phyloP scores from a whole-genome alignment of 2,113 vertebrate species.

The Embiotoca jacksoni region DNA sequence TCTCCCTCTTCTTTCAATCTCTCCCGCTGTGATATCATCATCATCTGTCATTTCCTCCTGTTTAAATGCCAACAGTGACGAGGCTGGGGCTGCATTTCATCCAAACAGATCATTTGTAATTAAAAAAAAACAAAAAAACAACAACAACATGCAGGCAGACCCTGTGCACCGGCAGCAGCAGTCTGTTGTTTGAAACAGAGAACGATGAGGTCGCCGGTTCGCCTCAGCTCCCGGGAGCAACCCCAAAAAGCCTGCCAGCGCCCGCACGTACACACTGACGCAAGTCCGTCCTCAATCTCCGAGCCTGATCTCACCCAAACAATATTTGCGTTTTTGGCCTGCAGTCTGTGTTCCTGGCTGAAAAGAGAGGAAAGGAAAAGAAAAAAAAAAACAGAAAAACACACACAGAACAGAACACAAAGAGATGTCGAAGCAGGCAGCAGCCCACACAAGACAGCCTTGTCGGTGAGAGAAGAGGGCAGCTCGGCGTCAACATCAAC shows the following conservation, averaged over 20 bases:
- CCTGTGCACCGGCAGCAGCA: slow-evolving; percentile 13
- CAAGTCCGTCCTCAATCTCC: slow-evolving; percentile 65
- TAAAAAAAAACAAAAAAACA: slow-evolving; percentile 12
- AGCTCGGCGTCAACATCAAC: slow-evolving; percentile 74
- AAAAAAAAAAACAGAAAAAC: slow-evolving; percentile 19
- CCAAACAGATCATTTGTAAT: slow-evolving; percentile 72
- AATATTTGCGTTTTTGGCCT: slow-evolving; percentile 71
- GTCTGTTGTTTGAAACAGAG: slow-evolving; percentile 59
- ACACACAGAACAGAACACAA: slow-evolving; percentile 53
- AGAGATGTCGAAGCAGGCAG: slow-evolving; percentile 59
- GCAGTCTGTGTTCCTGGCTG: slow-evolving; percentile 58
- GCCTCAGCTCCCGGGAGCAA: slow-evolving; percentile 46
- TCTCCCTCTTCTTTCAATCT: slow-evolving; percentile 25
- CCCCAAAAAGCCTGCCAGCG: slow-evolving; percentile 41
- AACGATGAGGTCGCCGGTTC: slow-evolving; percentile 52
- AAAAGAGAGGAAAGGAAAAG: background rate
- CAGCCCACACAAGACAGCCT: slow-evolving; percentile 66
- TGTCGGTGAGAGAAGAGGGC: slow-evolving; percentile 57
- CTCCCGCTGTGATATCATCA: slow-evolving; percentile 70
- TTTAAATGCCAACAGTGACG: slow-evolving; percentile 75
- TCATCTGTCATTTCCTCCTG: slow-evolving; percentile 73
- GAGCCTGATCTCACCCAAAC: slow-evolving; percentile 75
- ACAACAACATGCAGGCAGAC: slow-evolving; percentile 7
- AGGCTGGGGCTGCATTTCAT: slow-evolving; percentile 59
- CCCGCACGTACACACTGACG: slow-evolving; percentile 63